Evolutionary conservation across 2,888 invertebrate genomes (phyloP).

Genomic region (Eristalis tenax): DNA sequence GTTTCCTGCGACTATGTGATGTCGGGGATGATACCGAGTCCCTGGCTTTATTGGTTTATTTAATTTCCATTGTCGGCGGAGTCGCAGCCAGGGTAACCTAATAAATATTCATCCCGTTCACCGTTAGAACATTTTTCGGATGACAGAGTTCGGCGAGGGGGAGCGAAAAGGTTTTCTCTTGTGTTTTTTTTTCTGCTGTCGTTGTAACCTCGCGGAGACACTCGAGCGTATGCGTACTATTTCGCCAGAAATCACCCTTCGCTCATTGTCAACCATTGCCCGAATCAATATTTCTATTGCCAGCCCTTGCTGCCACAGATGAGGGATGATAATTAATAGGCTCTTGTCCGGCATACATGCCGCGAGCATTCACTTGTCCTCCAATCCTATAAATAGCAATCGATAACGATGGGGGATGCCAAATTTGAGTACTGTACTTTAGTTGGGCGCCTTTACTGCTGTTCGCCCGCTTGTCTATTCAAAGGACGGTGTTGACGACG

Average conservation of each 20-base stretch:
- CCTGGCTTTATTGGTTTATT: conserved; percentile 51
- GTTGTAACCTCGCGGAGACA: background rate
- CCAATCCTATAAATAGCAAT: conserved; percentile 22
- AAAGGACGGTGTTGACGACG: background rate
- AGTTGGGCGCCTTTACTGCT: conserved; percentile 1
- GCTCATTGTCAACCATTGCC: conserved; percentile 20
- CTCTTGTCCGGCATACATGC: conserved; percentile 10
- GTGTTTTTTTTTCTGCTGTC: background rate
- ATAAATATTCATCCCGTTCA: conserved; percentile 47
- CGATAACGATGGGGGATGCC: conserved; percentile 5
- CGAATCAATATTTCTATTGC: conserved; percentile 36
- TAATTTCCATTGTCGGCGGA: conserved; percentile 39
- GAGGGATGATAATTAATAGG: conserved; percentile 27
- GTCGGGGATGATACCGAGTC: conserved; percentile 30
- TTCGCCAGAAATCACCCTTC: conserved; percentile 11
- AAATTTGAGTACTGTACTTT: conserved; percentile 16
- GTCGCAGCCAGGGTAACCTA: conserved; percentile 6
- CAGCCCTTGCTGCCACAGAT: background rate
- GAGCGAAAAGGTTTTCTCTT: background rate
- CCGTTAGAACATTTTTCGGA: conserved; percentile 24
- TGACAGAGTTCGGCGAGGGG: background rate
- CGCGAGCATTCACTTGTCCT: background rate
- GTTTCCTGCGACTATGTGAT: conserved; percentile 4
- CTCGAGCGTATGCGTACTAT: conserved; percentile 22
- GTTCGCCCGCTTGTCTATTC: background rate